Evolutionary conservation across 2,888 invertebrate genomes (phyloP), one percentile per base, ranked within the genome.

Genomic region (Meganola albula): DNA sequence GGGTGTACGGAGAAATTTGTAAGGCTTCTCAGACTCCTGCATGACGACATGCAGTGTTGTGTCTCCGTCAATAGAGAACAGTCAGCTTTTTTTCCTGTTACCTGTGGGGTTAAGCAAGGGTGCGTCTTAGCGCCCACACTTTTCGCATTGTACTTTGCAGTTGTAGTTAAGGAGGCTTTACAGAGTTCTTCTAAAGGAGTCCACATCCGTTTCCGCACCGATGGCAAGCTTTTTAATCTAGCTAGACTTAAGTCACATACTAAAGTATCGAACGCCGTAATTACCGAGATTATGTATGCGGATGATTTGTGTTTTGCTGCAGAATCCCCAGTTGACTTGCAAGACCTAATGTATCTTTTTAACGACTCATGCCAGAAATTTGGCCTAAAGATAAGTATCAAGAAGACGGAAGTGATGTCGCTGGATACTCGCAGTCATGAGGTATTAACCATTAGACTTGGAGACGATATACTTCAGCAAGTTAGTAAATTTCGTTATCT

Each of bases 71-170:
- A 40, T 4, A 22, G 12, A 1, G 22, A 28, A 9, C 14, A 26
- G 9, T n/a, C 25, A 16, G 13, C 13, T 2, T 26, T 26, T 16
- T 26, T 26, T 10, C 14, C 40, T 6, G 40, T 43, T 11, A 37
- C 16, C n/a, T 44, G 37, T 31, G 46, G 43, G 5, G 41, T 45
- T 13, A 44, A 43, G 18, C 46, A 50, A 24, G 43, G 42, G 2
- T 43, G 40, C 11, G 44, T 46, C 1, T 12, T 45, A 7, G 46
- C 40, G 10, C 41, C 41, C 2, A 45, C 47, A 16, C 29, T 49
- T 13, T 40, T 31, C 9, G 16, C 35, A 3, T 5, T 34, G n/a
- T 34, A 28, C 28, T 34, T 34, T 24, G 21, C 34, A 9, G 28
- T 28, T 2, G 24, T 24, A 18, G 23, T 27, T 4, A 1, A 5